Percentiles rank a stretch among this genome's conserved stretches.
Evolutionary conservation across 2,888 invertebrate species (phyloP).

Genomic region (Exocentrus adspersus): DNA sequence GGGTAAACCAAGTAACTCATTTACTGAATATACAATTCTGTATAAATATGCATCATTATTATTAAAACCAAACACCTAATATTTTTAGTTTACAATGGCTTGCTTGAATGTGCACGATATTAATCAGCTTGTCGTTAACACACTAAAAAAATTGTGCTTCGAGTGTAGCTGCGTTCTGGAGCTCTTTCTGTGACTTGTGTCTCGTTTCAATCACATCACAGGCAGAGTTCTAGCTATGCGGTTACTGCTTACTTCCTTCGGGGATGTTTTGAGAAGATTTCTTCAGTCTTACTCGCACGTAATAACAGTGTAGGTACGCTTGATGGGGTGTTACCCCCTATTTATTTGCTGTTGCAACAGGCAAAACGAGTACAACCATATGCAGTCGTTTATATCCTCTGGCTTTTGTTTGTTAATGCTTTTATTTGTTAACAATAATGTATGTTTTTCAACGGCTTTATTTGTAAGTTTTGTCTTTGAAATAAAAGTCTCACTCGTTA

Average conservation of each 20-base stretch:
- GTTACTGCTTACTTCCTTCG: constrained; percentile 56
- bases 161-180: constrained; percentile 67
- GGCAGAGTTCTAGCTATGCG: constrained; percentile 94
- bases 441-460: too few relatives aligned
- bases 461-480: too few relatives aligned
- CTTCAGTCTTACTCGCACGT: background rate
- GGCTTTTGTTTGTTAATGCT: too few relatives aligned
- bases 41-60: background rate
- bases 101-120: background rate
- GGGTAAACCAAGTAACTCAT: background rate
- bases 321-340: too few relatives aligned
- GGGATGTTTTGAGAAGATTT: background rate
- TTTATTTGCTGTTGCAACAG: too few relatives aligned
- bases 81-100: background rate
- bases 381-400: too few relatives aligned
- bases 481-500: too few relatives aligned
- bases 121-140: background rate
- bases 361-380: too few relatives aligned
- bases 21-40: background rate
- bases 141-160: constrained; percentile 26
- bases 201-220: constrained; percentile 80
- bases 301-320: too few relatives aligned
- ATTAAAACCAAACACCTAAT: background rate
- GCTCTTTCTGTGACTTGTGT: constrained; percentile 85
- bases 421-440: too few relatives aligned